phyloP scores from a whole-genome alignment of 2,113 vertebrate genomes.

The Vulpes lagopus region DNA sequence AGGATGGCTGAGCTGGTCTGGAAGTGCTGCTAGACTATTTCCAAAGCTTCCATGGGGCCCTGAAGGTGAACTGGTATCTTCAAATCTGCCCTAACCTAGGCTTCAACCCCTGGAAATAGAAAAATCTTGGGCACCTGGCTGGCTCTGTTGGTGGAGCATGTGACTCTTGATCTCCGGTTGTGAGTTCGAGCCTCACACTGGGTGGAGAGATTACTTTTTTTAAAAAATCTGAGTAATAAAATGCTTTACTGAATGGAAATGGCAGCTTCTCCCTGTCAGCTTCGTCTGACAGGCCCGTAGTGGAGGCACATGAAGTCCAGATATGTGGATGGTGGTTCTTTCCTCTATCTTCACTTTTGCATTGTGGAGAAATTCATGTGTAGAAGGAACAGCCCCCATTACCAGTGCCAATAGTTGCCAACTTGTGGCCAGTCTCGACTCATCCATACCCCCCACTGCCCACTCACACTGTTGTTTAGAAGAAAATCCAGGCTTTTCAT shows the following conservation, averaged over 20 bases:
- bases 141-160: background rate
- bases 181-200: background rate
- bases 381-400: too few relatives aligned
- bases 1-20: background rate
- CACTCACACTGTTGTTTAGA: background rate
- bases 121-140: background rate
- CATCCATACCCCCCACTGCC: background rate
- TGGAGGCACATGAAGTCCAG: background rate
- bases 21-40: accelerated
- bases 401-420: background rate
- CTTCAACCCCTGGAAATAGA: background rate
- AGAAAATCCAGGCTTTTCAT: background rate
- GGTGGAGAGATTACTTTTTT: background rate
- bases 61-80: background rate
- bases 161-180: background rate
- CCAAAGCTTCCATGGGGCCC: background rate
- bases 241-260: background rate
- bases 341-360: background rate
- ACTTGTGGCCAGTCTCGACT: background rate
- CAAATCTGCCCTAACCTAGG: background rate
- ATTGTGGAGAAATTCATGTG: background rate
- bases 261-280: background rate
- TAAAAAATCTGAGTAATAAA: background rate
- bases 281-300: accelerated
- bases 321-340: background rate